Evolutionary conservation across 2,113 vertebrate species (phyloP).

Genomic region (Brachyistius frenatus): DNA sequence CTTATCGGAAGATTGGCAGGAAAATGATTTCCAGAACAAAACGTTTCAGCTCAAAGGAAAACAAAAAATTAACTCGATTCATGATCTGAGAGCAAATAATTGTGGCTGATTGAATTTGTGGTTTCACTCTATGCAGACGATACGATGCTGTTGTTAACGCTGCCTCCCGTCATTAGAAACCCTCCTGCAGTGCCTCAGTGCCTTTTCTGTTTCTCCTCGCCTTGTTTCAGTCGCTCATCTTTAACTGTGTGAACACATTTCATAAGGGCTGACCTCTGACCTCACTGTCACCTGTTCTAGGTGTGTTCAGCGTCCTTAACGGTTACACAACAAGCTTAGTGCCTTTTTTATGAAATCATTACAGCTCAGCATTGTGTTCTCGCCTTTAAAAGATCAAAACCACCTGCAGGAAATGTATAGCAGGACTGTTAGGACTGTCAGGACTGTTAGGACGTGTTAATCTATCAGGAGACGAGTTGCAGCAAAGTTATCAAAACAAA

Average conservation of each 20-base stretch:
- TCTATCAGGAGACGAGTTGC: too few species aligned
- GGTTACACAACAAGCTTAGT: neutral
- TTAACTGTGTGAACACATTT: constrained; percentile 40
- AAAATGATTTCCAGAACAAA: constrained; percentile 22
- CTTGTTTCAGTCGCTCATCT: constrained; percentile 38
- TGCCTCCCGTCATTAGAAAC: constrained; percentile 31
- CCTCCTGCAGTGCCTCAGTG: neutral
- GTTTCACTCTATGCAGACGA: too few species aligned
- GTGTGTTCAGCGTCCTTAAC: neutral
- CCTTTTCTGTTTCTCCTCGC: constrained; percentile 38
- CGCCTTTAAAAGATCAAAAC: too few species aligned
- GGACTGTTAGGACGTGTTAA: too few species aligned
- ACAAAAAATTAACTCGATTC: neutral
- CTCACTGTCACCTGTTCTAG: constrained; percentile 9
- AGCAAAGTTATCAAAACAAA: too few species aligned
- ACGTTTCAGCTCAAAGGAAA: constrained; percentile 2
- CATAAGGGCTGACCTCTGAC: constrained; percentile 35
- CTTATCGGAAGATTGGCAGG: neutral
- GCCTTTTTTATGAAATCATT: constrained; percentile 5
- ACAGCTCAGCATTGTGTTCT: too few species aligned
- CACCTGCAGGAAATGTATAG: too few species aligned
- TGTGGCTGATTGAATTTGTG: too few species aligned
- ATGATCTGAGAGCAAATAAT: too few species aligned
- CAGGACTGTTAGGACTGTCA: too few species aligned
- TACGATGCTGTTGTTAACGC: too few species aligned